phyloP scores from a whole-genome alignment of 2,797 vertebrate genomes.

The Corythornis leucogaster region DNA sequence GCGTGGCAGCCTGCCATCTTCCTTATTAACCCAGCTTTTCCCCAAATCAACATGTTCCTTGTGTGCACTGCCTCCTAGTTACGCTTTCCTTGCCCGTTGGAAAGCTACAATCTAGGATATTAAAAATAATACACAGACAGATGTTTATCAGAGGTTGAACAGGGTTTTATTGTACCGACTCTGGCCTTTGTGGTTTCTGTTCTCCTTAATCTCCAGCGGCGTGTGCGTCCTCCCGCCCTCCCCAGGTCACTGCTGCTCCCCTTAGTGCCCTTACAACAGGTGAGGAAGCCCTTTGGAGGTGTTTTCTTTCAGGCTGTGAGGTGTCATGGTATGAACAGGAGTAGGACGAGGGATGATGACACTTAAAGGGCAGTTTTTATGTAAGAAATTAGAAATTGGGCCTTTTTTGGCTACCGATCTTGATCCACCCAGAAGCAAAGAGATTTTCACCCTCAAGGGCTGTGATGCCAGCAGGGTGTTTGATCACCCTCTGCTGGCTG shows the following conservation, averaged over 20 bases:
- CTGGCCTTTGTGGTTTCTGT: slow-evolving; percentile 42
- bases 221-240: background rate
- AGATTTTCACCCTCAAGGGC: background rate
- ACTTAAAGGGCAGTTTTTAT: background rate
- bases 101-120: slow-evolving; percentile 52
- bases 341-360: background rate
- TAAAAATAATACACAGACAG: slow-evolving; percentile 62
- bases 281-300: background rate
- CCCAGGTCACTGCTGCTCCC: background rate
- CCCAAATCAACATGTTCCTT: slow-evolving; percentile 56
- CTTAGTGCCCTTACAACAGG: background rate
- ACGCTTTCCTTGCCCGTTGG: slow-evolving; percentile 39
- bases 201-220: slow-evolving; percentile 42
- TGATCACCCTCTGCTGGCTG: slow-evolving; percentile 33
- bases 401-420: background rate
- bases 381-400: background rate
- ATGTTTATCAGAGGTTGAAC: slow-evolving; percentile 62
- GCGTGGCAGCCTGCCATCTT: slow-evolving; percentile 58
- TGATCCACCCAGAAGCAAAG: background rate
- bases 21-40: slow-evolving; percentile 61
- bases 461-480: background rate
- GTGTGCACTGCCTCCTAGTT: slow-evolving; percentile 25
- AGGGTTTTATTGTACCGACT: slow-evolving; percentile 49
- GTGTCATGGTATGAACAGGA: background rate
- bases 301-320: background rate